phyloP scores from a whole-genome alignment of 2,113 vertebrate species.

The Halcyon senegalensis region DNA sequence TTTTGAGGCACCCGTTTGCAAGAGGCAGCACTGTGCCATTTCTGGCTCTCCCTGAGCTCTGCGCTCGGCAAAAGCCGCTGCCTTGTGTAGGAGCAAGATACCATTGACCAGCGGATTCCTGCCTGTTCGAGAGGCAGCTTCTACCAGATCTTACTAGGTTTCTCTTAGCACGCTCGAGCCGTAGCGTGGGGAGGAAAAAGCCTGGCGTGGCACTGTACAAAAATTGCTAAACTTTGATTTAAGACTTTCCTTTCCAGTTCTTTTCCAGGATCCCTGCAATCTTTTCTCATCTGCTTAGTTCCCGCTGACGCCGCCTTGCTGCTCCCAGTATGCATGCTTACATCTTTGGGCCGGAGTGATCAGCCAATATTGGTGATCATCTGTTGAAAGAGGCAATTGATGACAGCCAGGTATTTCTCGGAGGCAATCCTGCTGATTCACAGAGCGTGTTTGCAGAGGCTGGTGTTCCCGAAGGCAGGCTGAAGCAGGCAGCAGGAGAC shows the following conservation, averaged over 20 bases:
- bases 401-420: not conserved
- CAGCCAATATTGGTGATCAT: accelerated
- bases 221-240: not conserved
- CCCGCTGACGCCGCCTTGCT: not conserved
- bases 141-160: not conserved
- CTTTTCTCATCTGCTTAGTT: not conserved
- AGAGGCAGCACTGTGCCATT: not conserved
- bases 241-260: not conserved
- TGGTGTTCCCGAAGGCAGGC: accelerated
- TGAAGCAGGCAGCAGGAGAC: not conserved
- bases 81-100: not conserved
- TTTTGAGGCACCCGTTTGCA: not conserved
- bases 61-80: accelerated
- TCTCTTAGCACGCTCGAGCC: not conserved
- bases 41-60: not conserved
- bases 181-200: not conserved
- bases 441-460: not conserved
- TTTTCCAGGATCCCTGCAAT: not conserved
- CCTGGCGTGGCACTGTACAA: not conserved
- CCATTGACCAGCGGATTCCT: not conserved
- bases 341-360: not conserved
- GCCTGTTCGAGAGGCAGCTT: not conserved
- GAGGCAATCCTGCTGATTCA: not conserved
- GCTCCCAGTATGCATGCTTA: accelerated
- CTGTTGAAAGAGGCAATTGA: not conserved